These are phyloP conservation scores for Timema podura DNA, from an alignment of 2,888 invertebrate genomes.

Conservation along the genomic window DNA sequence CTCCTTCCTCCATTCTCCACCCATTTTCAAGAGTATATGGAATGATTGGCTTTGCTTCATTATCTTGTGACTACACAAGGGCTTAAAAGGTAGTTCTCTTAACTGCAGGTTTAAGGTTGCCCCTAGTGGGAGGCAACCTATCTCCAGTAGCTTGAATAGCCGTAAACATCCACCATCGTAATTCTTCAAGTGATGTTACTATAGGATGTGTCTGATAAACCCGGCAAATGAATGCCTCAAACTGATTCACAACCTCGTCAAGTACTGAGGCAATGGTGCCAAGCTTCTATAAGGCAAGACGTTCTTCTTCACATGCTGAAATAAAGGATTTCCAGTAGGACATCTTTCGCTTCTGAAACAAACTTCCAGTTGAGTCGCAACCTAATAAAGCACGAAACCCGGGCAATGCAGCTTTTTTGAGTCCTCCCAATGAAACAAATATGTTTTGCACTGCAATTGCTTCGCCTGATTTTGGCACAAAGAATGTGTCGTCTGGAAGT, in stretches of 20 bases:
- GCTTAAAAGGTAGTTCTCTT: slow-evolving; percentile 13
- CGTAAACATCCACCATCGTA: too few relatives aligned
- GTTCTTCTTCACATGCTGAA: too few relatives aligned
- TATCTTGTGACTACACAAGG: background rate
- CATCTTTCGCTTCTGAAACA: background rate
- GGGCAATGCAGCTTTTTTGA: too few relatives aligned
- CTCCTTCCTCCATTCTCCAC: background rate
- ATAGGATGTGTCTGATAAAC: too few relatives aligned
- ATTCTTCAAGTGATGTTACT: too few relatives aligned
- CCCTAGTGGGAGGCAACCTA: too few relatives aligned
- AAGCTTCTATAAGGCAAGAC: too few relatives aligned
- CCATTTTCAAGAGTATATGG: background rate
- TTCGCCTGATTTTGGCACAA: background rate
- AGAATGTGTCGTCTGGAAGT: background rate
- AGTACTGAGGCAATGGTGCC: too few relatives aligned
- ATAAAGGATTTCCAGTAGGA: too few relatives aligned
- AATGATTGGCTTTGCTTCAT: background rate
- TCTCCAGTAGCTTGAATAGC: too few relatives aligned
- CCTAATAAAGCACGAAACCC: background rate
- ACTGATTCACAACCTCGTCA: too few relatives aligned
- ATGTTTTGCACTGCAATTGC: background rate
- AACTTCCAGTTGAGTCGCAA: background rate
- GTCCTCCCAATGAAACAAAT: background rate
- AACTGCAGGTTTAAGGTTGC: slow-evolving; percentile 4
- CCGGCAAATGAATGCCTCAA: too few relatives aligned